Evolutionary conservation across 2,888 invertebrate genomes (phyloP).

Genomic region (Trypoxylon attenuatum): DNA sequence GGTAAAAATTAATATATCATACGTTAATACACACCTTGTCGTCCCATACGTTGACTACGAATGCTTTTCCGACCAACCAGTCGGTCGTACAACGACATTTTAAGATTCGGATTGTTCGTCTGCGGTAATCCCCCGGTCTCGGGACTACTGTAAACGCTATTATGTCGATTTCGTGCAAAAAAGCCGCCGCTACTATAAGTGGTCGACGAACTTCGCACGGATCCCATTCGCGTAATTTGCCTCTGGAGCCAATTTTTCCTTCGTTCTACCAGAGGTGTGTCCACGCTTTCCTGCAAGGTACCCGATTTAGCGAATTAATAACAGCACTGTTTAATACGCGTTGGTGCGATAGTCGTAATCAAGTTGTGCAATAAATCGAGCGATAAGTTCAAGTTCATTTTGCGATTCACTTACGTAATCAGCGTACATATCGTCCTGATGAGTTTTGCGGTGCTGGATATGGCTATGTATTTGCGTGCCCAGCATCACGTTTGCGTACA

Average conservation of each 20-base stretch:
- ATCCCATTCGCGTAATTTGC: constrained; percentile 90
- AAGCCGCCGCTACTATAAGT: constrained; percentile 88
- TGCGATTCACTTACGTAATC: constrained; percentile 85
- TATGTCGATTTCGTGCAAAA: constrained; percentile 86
- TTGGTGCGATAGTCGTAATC: too few species aligned
- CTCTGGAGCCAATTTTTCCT: constrained; percentile 92
- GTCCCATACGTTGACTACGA: constrained; percentile 81
- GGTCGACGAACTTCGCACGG: constrained; percentile 86
- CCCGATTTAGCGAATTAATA: too few species aligned
- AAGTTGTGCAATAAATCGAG: background rate
- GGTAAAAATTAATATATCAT: background rate
- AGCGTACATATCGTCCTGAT: constrained; percentile 89
- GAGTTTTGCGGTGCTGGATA: constrained; percentile 77
- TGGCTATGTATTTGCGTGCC: constrained; percentile 74
- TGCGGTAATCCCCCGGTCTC: constrained; percentile 73
- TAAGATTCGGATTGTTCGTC: constrained; percentile 75
- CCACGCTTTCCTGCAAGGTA: constrained; percentile 84
- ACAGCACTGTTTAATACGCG: too few species aligned
- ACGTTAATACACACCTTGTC: constrained; percentile 76
- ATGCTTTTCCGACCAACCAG: constrained; percentile 88
- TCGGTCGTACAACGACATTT: constrained; percentile 90
- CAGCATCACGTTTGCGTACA: constrained; percentile 88
- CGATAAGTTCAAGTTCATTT: constrained; percentile 24
- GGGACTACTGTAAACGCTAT: constrained; percentile 82
- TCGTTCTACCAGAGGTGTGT: constrained; percentile 89